Percentiles rank a stretch among this genome's conserved stretches.
phyloP scores from a whole-genome alignment of 2,888 invertebrate genomes.

The Eurytoma californica region DNA sequence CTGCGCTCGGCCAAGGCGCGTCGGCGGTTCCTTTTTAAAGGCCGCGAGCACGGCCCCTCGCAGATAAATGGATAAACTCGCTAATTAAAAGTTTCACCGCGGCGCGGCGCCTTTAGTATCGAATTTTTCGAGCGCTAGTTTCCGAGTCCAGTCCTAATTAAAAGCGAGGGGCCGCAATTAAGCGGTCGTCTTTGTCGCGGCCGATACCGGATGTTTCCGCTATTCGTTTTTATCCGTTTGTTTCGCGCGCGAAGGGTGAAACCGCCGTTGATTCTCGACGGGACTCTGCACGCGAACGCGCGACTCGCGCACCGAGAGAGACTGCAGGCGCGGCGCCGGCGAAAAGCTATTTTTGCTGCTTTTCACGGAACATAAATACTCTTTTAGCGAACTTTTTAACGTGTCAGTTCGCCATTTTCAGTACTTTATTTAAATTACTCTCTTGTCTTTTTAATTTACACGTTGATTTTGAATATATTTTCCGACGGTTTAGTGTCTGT shows the following conservation, averaged over 20 bases:
- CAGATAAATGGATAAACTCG: conserved; percentile 69
- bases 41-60: conserved; percentile 43
- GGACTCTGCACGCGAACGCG: no score
- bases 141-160: conserved; percentile 35
- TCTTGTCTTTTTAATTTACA: no score
- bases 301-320: background rate
- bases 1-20: background rate
- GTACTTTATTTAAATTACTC: no score
- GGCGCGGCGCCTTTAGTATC: conserved; percentile 51
- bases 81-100: conserved; percentile 70
- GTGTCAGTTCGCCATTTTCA: no score
- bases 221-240: background rate
- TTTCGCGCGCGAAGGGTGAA: background rate
- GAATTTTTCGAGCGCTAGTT: conserved; percentile 43
- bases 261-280: background rate
- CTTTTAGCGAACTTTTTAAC: no score
- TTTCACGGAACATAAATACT: background rate
- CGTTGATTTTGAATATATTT: no score
- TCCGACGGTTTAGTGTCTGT: no score
- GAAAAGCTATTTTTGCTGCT: background rate
- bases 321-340: background rate
- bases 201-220: background rate
- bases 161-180: conserved; percentile 9
- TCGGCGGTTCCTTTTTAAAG: conserved; percentile 61
- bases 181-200: conserved; percentile 28